Evolutionary conservation across 2,797 vertebrate genomes (phyloP).

Genomic region (Meriones psammophilus): DNA sequence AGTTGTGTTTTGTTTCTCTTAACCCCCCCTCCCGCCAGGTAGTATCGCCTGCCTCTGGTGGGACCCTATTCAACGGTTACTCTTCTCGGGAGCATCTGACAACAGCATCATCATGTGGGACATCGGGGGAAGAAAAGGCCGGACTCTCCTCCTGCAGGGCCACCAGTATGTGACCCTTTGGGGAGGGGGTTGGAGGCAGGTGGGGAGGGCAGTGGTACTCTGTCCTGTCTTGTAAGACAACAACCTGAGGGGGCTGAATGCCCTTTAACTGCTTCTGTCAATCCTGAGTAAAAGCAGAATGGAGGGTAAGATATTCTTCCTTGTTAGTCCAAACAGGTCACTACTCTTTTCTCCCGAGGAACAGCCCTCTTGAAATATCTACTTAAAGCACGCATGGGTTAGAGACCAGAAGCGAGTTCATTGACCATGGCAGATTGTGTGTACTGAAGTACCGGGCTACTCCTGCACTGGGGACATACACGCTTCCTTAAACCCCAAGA

Average conservation of each 20-base stretch:
- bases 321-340: neutral
- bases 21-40: conserved; percentile 86
- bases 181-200: neutral
- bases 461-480: neutral
- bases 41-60: conserved; percentile 95
- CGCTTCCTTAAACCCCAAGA: neutral
- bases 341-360: neutral
- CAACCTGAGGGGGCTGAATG: no score
- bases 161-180: conserved; percentile 92
- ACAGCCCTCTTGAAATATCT: neutral
- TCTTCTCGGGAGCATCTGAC: conserved; percentile 98
- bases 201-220: neutral
- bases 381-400: neutral
- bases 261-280: neutral
- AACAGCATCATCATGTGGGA: conserved; percentile 99
- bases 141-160: conserved; percentile 95
- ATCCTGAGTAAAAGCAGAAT: neutral
- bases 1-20: neutral
- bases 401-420: neutral
- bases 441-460: accelerated
- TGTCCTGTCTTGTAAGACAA: neutral
- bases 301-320: neutral
- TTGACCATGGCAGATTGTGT: accelerated
- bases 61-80: conserved; percentile 96
- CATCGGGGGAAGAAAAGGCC: conserved; percentile 97